These are phyloP conservation scores for Cromileptes altivelis DNA, from an alignment of 2,113 vertebrate species.

Conservation along the genomic window DNA sequence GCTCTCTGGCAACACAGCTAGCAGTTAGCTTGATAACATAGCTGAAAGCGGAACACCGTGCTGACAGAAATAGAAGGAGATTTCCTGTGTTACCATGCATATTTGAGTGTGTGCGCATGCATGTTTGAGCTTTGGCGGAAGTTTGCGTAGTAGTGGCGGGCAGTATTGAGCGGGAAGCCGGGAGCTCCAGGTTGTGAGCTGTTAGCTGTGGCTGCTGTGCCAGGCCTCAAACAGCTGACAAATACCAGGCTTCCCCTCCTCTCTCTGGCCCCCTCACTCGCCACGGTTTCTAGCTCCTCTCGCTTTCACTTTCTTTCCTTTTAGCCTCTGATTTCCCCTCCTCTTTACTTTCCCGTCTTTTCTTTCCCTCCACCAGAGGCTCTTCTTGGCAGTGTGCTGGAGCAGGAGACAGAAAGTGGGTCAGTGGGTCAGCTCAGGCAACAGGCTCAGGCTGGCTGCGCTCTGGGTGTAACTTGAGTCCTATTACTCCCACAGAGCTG, in stretches of 20 bases:
- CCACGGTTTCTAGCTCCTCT: constrained; percentile 17
- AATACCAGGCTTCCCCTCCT: constrained; percentile 53
- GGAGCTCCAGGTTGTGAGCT: constrained; percentile 53
- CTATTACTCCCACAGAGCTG: constrained; percentile 52
- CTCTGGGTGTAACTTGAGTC: constrained; percentile 68
- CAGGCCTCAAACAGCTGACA: constrained; percentile 69
- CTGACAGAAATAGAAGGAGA: constrained; percentile 22
- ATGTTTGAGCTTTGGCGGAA: constrained; percentile 58
- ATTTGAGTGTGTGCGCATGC: constrained; percentile 48
- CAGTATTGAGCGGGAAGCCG: constrained; percentile 71
- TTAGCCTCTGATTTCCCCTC: constrained; percentile 24
- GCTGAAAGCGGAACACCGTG: not conserved
- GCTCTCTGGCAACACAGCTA: not conserved
- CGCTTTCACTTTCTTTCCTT: constrained; percentile 55
- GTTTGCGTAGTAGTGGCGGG: constrained; percentile 70
- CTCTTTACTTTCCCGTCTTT: constrained; percentile 24
- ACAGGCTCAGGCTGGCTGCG: constrained; percentile 65
- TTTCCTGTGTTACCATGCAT: constrained; percentile 52
- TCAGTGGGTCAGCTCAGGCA: constrained; percentile 82
- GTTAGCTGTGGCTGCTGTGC: constrained; percentile 58
- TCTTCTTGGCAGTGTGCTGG: constrained; percentile 59
- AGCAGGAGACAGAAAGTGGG: constrained; percentile 78
- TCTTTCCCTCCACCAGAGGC: constrained; percentile 61
- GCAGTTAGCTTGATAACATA: not conserved
- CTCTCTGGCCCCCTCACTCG: constrained; percentile 18